phyloP scores from a whole-genome alignment of 2,888 invertebrate species.

The Tipula lateralis region DNA sequence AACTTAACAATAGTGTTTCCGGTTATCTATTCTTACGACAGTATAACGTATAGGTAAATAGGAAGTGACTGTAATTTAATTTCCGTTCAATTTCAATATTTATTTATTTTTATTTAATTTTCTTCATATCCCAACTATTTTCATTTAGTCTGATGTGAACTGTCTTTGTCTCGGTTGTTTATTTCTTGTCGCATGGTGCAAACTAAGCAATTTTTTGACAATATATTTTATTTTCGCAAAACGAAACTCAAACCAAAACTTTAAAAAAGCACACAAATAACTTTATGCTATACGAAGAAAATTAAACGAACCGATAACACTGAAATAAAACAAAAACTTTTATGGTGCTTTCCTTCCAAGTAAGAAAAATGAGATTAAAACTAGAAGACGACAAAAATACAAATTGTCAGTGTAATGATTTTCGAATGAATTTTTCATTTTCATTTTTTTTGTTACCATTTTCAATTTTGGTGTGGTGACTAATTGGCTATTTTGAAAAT shows the following conservation, averaged over 20 bases:
- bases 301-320: constrained; percentile 11
- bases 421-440: neutral
- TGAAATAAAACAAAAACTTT: neutral
- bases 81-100: neutral
- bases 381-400: neutral
- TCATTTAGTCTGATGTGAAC: no score
- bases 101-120: neutral
- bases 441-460: neutral
- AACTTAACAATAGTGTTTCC: neutral
- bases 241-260: neutral
- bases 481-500: constrained; percentile 5
- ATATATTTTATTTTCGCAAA: neutral
- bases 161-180: neutral
- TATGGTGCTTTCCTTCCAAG: neutral
- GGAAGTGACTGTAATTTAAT: neutral
- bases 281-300: neutral
- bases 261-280: neutral
- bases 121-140: neutral
- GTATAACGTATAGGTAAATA: neutral
- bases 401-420: neutral
- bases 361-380: constrained; percentile 1
- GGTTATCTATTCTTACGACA: neutral
- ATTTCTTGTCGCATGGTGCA: neutral
- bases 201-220: neutral
- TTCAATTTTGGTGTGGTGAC: neutral